Evolutionary conservation across 2,113 vertebrate species (phyloP).

Genomic region (Cardinalis cardinalis): DNA sequence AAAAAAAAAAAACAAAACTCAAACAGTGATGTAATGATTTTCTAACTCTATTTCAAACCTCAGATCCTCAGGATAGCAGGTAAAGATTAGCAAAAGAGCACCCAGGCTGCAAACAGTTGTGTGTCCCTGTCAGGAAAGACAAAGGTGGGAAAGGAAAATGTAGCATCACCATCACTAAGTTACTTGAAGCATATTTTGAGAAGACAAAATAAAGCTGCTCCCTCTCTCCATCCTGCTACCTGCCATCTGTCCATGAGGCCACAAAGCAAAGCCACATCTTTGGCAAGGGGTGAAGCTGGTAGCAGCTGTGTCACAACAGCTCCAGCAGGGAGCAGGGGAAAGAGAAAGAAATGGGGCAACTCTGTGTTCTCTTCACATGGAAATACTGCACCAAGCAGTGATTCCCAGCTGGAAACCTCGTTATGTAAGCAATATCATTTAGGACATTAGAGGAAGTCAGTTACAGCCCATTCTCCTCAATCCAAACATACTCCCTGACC

Average conservation of each 20-base stretch:
- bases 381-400: background rate
- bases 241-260: background rate
- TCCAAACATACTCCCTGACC: background rate
- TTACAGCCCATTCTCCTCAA: background rate
- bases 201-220: background rate
- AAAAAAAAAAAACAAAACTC: background rate
- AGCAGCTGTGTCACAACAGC: background rate
- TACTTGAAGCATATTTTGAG: background rate
- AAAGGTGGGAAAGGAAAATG: accelerated
- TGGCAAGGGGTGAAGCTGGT: background rate
- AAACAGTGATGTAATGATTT: background rate
- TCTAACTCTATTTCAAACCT: background rate
- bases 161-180: background rate
- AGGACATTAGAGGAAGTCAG: background rate
- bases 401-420: background rate
- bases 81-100: background rate
- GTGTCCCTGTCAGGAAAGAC: background rate
- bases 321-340: background rate
- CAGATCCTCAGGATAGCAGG: background rate
- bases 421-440: background rate
- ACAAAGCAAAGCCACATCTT: background rate
- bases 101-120: background rate
- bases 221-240: background rate
- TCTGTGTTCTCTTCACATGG: background rate
- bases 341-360: background rate